Base-by-base conservation (phyloP, 1,140 invertebrate genomes). In the Phortica variegata region DNA sequence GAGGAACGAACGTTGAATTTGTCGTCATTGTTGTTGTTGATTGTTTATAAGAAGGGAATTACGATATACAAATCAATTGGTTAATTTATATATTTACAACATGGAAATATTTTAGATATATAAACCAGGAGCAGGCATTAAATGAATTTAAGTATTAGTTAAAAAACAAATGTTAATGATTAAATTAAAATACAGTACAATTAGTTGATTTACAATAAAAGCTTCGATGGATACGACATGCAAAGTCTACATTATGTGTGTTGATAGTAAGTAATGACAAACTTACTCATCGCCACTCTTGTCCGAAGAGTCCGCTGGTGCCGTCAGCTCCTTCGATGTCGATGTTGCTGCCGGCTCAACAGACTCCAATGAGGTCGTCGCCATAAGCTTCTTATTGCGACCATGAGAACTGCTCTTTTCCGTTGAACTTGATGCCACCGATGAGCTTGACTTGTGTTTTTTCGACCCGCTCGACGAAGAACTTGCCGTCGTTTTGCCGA, bases 251-350 rank as follows among this genome's bases (percentile, higher is more conserved):
- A n/a, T n/a, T n/a, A n/a, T n/a, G n/a, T n/a, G n/a, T n/a, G n/a
- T n/a, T n/a, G 21, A 31, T 26, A 19, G n/a, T 42, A 42, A 19
- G 37, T 19, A 19, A 13, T 8, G 20, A 42, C 21, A 36, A 36
- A 69, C 69, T 70, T 66, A 73, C 69, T 73, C 69, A 56, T 73
- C 69, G 37, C 60, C 69, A 50, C 69, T 73, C 50, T 73, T 73
- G 49, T 73, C 69, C 23, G 69, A 73, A 49, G 51, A 70, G 45
- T 61, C 56, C 54, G 43, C 58, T 69, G n/a, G 13, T 54, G 49
- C 19, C 17, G 20, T 5, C 34, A 36, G 6, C 6, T 6, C 7
- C 13, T 26, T 26, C 10, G 23, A 26, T 26, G 23, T 26, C 5
- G 23, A 26, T 6, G 23, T 10, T 5, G 23, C 23, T 6, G 5